Evolutionary conservation across 2,888 invertebrate genomes (phyloP), one percentile per base, ranked within the genome.

Genomic region (Hemithea aestivaria): DNA sequence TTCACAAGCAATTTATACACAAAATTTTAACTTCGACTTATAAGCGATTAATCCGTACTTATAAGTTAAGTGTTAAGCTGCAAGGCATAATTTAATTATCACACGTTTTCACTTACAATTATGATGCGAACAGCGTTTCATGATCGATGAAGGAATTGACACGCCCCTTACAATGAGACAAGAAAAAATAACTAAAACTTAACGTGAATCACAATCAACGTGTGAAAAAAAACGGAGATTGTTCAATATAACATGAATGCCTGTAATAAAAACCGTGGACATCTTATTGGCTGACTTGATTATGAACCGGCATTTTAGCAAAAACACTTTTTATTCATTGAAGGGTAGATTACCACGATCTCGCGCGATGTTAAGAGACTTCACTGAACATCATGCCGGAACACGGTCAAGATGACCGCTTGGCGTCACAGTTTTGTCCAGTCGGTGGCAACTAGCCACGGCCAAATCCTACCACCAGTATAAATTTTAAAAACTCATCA

Each of bases 111-210:
- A 54, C 73, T 72, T 64, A 73, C 66, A 64, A 68, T 65, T 50
- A 53, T 39, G 37, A 40, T 50, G 50, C 50, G 33, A 36, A 41
- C 51, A 51, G 59, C 65, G 47, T 56, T 53, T 63, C 56, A 48
- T 26, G 32, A 58, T 66, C 66, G 52, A 16, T 2, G 54, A 66
- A 68, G 81, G 81, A 85, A 83, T 83, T 81, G 84, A 83, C 73
- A 58, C 67, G 62, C 73, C 84, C 84, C 79, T 73, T 66, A 72
- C 74, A 73, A 59, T 32, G 38, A 38, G 33, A 39, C 10, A 44
- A 35, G 29, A 29, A 60, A 57, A 57, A 58, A 58, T 64, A 74
- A 73, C 65, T 73, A 76, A 74, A 77, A 79, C 78, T 76, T 75
- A 79, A 74, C 72, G 65, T 66, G 53, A 52, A 69, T 65, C 64